A percentile compares a stretch with the other conserved stretches of the same genome.
Evolutionary conservation across 2,113 vertebrate species (phyloP).

Genomic region (Vidua macroura): DNA sequence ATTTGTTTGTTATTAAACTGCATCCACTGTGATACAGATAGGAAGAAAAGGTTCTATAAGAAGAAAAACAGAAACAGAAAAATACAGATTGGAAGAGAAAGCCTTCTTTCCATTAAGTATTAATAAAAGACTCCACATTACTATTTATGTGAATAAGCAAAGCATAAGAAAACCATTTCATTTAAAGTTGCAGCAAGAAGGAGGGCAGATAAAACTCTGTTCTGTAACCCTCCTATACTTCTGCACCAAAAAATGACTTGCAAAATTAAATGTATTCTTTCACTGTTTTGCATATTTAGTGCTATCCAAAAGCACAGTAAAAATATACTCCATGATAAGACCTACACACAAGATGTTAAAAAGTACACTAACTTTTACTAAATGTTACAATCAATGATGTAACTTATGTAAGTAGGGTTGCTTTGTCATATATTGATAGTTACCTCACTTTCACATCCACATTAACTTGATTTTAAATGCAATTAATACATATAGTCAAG

Average conservation of each 20-base stretch:
- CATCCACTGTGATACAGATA: neutral
- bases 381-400: conserved; percentile 86
- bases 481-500: conserved; percentile 99
- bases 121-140: conserved; percentile 44
- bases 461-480: conserved; percentile 99
- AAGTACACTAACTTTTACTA: conserved; percentile 83
- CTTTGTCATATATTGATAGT: conserved; percentile 95
- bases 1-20: conserved; percentile 9
- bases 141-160: conserved; percentile 56
- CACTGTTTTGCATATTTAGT: conserved; percentile 7
- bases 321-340: conserved; percentile 65
- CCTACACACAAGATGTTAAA: conserved; percentile 64
- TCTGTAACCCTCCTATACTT: neutral
- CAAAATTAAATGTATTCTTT: neutral
- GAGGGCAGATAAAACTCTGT: conserved; percentile 21
- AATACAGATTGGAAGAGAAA: conserved; percentile 55
- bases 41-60: conserved; percentile 37
- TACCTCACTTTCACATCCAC: conserved; percentile 96
- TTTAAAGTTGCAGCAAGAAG: conserved; percentile 25
- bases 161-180: conserved; percentile 55
- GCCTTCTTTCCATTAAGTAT: conserved; percentile 63
- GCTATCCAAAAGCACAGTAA: conserved; percentile 52
- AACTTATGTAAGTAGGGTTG: conserved; percentile 81
- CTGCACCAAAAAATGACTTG: neutral
- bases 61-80: conserved; percentile 50